Evolutionary conservation across 2,113 vertebrate species (phyloP), one percentile per base, ranked within the genome.

Genomic region (Tachycineta bicolor): DNA sequence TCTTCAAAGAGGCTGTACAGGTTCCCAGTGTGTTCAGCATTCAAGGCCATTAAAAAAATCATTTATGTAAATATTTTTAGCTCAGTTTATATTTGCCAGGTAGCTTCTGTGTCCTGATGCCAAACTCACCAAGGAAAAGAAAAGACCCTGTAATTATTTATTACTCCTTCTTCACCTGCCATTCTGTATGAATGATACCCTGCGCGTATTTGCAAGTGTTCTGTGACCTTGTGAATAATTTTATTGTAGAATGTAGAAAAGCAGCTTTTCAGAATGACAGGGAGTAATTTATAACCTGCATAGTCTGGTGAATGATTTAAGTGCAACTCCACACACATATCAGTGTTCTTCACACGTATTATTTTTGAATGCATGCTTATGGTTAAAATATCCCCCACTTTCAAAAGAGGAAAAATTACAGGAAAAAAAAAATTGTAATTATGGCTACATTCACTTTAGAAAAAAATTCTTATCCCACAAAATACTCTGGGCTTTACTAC

Each of bases 161-260:
- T 79, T 84, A 93, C 50, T 89, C 58, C 46, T 80, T 3, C 41
- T 79, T 92, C 79, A 88, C 68, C 79, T 90, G 81, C 43, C 87
- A 79, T 64, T 87, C 53, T 84, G 43, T 37, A 41, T 70, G 71
- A 96, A 93, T 52, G 39, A 75, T 87, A 70, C 62, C 71, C 59
- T 92, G 46, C 28, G 53, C 77, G 43, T 80, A 92, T 86, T 81
- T 88, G 56, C 82, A 92, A 94, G 31, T 78, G 79, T 90, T 81
- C 55, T 80, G 60, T 43, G 47, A 86, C 85, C 79, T 71, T 70
- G 56, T 74, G 92, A 90, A 97, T 81, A 93, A 80, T 88, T 96
- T 90, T 77, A 86, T 26, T 80, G 67, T 83, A 85, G 39, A 47
- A 85, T n/a, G 21, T 26, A 80, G 56, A 95, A 91, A 94, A 85